Base-by-base conservation (phyloP, 92 coral and sea anemone genomes). In the Epizoanthus stellaris region DNA sequence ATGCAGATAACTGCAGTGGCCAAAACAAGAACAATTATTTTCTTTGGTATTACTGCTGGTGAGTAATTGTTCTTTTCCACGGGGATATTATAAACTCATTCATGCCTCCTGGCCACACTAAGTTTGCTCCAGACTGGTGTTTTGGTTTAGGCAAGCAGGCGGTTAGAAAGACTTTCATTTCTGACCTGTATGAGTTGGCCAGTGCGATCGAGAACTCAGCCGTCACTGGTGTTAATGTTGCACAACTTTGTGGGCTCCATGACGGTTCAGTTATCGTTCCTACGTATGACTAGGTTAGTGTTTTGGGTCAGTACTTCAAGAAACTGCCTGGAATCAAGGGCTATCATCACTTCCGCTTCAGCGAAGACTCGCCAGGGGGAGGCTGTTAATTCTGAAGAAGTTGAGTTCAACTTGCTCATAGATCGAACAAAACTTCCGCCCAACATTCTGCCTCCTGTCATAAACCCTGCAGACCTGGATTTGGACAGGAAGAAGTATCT, bases 61-160 rank as follows among this genome's bases (percentile, higher is more conserved):
- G 88, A 12, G 66, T 67, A 59, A 62, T 80, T 58, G n/a, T n/a
- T 66, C 30, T 14, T 23, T 63, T 80, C 11, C 62, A 73, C 63
- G 42, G 38, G 58, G 56, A 45, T 13, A 85, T 89, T 68, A 11
- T 68, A 15, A 77, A 89, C 72, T 89, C 88, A 25, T 87, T 90
- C 67, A 84, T 90, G 38, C 72, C 81, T 73, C 82, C 86, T 14
- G 89, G 93, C 16, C 93, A 90, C 90, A 87, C 88, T 1, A 90
- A 80, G 67, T 90, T 90, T 70, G 81, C 70, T 56, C 89, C 91
- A 38, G 93, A 90, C 82, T 80, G 88, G 76, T 87, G 90, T 65
- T 90, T 86, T 72, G 91, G 91, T 12, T 53, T 91, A 69, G 61
- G 66, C 17, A 91, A 91, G 85, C 85, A 84, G 66, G 86, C 89